Base-by-base conservation (phyloP, 2,113 vertebrate species). In the Suncus etruscus region DNA sequence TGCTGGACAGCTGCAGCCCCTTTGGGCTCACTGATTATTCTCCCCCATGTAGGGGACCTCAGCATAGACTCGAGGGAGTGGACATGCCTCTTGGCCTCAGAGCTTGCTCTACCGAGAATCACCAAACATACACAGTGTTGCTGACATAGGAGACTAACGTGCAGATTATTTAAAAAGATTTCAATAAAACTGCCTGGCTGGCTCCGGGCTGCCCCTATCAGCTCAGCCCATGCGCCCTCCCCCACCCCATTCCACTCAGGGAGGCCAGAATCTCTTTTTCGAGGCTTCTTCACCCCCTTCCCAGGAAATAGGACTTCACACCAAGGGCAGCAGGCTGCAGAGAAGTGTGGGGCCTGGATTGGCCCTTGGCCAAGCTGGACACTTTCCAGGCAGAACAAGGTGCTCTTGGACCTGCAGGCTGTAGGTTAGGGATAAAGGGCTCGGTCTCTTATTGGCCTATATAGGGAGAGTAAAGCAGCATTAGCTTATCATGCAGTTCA, bases 141-240 rank as follows among this genome's bases (percentile, higher is more conserved):
- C 94, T 91, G 93, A 94, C 76, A 95, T 94, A 95, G 11, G 7
- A 94, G 93, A 97, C 94, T 96, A 97, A 97, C 93, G 69, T 95
- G 95, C 95, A 84, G 81, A 94, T 94, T 97, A 97, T 97, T 97
- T 97, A 97, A 97, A 96, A 92, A 81, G 81, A 86, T 94, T 96
- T 96, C 95, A 97, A 96, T 97, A 97, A 97, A 97, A 96, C 93
- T 94, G 96, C 96, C 95, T 97, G 96, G 96, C 96, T 96, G 96
- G 96, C 95, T 95, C 96, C 93, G 95, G 96, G 96, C 95, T 25
- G 94, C 94, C 92, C 94, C 74, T 79, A 92, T 94, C 96, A 87
- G 6, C 91, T 97, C 87, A 92, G 89, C 84, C 85, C 76, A 0
- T 91, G 86, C 94, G 58, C 94, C 95, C 93, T 95, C 90, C 91